Evolutionary conservation across 2,888 invertebrate species (phyloP), one percentile per base, ranked within the genome.

Genomic region (Harpalus rubripes): DNA sequence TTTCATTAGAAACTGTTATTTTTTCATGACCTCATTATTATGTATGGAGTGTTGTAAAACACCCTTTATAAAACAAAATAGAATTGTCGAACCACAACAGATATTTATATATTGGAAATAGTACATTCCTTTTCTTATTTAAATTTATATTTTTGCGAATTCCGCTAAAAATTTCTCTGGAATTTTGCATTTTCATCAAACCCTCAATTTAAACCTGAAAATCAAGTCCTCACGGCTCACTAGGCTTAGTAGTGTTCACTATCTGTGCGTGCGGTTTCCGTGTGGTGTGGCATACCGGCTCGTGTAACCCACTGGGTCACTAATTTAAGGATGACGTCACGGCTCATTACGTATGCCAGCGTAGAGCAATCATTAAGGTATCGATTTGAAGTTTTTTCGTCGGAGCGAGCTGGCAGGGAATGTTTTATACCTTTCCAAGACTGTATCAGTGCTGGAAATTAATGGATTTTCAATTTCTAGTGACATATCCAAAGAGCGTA

Each of bases 361-460:
- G 90, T 90, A 89, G 88, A 89, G 90, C 89, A 90, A 90, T 91
- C 91, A 91, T 91, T 91, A 90, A 90, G 90, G 90, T 91, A 91
- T 91, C 90, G 91, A 91, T 91, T 91, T 90, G 88, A 89, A 88
- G 89, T 90, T 90, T 90, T 90, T 90, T 88, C 88, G 89, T 78
- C 68, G 80, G n/a, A 22, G 85, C 18, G 59, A 58, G 80, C 59
- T 56, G 10, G 58, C n/a, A 32, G 78, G 58, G 74, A 41, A 74
- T 22, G 59, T 74, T 83, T 83, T 83, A 83, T 83, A 83, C 83
- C 83, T 83, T 72, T 72, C 72, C 83, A 83, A 83, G 83, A 85
- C 80, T 85, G 80, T 85, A 85, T 85, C 85, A 80, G 85, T 85
- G 78, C 61, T 87, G 87, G 87, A 89, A 89, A 90, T 90, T 90